phyloP scores from a whole-genome alignment of 2,797 vertebrate species.

The Apogon hyalosoma region DNA sequence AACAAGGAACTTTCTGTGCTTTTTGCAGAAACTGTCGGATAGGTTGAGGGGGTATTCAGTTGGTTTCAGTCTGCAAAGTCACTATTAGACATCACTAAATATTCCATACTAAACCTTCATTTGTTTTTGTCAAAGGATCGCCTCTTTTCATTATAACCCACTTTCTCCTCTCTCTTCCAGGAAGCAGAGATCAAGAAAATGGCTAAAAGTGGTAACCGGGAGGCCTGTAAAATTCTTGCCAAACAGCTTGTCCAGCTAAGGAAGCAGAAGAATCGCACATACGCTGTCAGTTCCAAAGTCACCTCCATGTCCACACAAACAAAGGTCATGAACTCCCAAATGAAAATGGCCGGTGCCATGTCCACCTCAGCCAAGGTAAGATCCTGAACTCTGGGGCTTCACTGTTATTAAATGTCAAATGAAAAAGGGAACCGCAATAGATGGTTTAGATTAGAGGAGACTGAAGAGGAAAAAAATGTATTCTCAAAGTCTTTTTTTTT shows the following conservation, averaged over 20 bases:
- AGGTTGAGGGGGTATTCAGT: too few species aligned
- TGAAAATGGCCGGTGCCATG: constrained; percentile 99
- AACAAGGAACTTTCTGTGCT: too few species aligned
- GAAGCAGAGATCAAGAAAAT: constrained; percentile 99
- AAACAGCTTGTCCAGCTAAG: constrained; percentile 95
- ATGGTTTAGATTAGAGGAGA: too few species aligned
- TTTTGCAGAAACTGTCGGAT: too few species aligned
- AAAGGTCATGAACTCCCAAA: constrained; percentile 98
- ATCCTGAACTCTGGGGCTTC: neutral
- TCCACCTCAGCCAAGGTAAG: constrained; percentile 95
- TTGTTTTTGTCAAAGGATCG: neutral
- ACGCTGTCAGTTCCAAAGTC: constrained; percentile 97
- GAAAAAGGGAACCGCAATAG: neutral
- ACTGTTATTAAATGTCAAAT: neutral
- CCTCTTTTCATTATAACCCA: neutral
- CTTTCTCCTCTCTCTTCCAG: constrained; percentile 70
- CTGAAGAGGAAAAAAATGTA: too few species aligned
- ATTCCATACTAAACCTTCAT: neutral
- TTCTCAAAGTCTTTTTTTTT: too few species aligned
- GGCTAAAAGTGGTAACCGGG: constrained; percentile 96
- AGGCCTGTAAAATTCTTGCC: constrained; percentile 95
- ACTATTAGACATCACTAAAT: neutral
- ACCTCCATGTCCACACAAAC: constrained; percentile 98
- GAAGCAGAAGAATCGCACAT: constrained; percentile 96
- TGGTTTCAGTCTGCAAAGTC: too few species aligned